Evolutionary conservation across 1,140 invertebrate genomes (phyloP).

Genomic region (Himalopsyche phryganea): DNA sequence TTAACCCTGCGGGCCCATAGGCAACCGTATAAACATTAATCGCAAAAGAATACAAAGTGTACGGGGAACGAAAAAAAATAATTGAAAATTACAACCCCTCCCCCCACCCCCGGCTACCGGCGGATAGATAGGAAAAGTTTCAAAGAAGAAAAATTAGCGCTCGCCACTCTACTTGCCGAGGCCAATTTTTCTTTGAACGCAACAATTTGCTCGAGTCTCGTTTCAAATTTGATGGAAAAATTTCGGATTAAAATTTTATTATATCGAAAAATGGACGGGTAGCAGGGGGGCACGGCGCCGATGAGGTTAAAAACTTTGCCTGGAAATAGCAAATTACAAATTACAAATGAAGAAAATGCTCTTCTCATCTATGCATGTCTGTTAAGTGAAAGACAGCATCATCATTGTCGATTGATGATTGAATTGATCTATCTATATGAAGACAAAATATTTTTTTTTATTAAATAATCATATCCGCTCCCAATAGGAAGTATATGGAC

Average conservation of each 20-base stretch:
- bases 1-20: conserved; percentile 23
- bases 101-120: conserved; percentile 1
- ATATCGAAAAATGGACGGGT: conserved; percentile 28
- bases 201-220: conserved; percentile 34
- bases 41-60: conserved; percentile 18
- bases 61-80: conserved; percentile 31
- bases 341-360: no score
- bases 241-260: conserved; percentile 36
- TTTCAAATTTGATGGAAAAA: conserved; percentile 36
- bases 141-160: conserved; percentile 32
- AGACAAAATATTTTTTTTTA: no score
- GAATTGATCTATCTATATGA: no score
- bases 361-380: no score
- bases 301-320: conserved; percentile 1
- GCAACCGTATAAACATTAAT: conserved; percentile 22
- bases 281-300: neutral
- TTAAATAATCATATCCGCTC: no score
- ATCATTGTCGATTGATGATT: no score
- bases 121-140: conserved; percentile 33
- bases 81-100: conserved; percentile 31
- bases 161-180: conserved; percentile 8
- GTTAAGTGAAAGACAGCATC: no score
- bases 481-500: no score
- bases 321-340: no score
- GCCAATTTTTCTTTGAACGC: conserved; percentile 31